Percentiles rank a stretch among this genome's conserved stretches.
Conservation (phyloP, 2,113 vertebrate species). For the Otocyon megalotis region DNA sequence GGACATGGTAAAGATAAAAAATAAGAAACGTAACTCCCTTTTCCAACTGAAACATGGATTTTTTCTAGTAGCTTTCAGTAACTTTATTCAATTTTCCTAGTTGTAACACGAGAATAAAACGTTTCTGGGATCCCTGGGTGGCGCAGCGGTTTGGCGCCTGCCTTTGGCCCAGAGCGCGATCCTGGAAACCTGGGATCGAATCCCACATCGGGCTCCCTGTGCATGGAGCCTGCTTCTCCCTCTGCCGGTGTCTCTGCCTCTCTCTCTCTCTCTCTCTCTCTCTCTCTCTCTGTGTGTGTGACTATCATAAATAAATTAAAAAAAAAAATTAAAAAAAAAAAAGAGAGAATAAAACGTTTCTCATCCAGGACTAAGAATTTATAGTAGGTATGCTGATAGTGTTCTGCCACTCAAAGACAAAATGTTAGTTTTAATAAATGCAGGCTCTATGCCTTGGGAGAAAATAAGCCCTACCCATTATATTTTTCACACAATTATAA, state of each 20-base stretch:
- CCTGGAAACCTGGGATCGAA: too few species aligned
- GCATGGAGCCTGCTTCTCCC: too few species aligned
- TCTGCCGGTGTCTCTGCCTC: too few species aligned
- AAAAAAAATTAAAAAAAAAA: too few species aligned
- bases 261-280: too few species aligned
- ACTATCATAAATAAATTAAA: too few species aligned
- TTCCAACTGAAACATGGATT: not conserved
- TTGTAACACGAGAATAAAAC: slow-evolving; percentile 58
- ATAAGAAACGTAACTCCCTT: not conserved
- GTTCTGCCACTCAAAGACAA: slow-evolving; percentile 26
- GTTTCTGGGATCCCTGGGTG: too few species aligned
- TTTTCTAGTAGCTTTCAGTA: not conserved
- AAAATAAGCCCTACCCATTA: slow-evolving; percentile 7
- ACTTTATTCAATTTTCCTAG: slow-evolving; percentile 37
- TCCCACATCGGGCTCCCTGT: too few species aligned
- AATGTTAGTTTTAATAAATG: slow-evolving; percentile 27
- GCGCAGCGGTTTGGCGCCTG: too few species aligned
- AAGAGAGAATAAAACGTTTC: slow-evolving; percentile 42
- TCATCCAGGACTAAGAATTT: not conserved
- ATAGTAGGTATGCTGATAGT: not conserved
- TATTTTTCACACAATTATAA: slow-evolving; percentile 46
- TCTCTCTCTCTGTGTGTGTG: too few species aligned
- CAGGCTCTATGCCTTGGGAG: not conserved
- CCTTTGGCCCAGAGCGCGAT: too few species aligned
- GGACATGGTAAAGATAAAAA: not conserved